Evolutionary conservation across 2,888 invertebrate genomes (phyloP), one percentile per base, ranked within the genome.

Genomic region (Galeopsomyia nigrocyanea): DNA sequence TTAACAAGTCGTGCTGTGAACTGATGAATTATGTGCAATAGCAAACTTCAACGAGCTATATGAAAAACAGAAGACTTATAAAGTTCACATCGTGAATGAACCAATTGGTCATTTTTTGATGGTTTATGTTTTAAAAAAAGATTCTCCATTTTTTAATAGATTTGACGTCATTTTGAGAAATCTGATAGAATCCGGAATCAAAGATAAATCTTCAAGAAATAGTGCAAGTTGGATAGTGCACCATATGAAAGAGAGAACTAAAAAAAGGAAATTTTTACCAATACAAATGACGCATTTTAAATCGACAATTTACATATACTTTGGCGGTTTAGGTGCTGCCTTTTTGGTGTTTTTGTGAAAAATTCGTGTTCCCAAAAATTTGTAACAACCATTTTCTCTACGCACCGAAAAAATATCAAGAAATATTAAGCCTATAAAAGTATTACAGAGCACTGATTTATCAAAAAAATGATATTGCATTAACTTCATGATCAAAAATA

Each of bases 1-100:
- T 39, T 39, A 39, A 39, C 39, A 39, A 9, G 39, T 26, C 26
- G 26, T 39, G 39, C 39, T 7, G 39, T 39, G 39, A 39, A 39
- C 39, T 7, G 39, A n/a, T n/a, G n/a, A n/a, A n/a, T n/a, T n/a
- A n/a, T n/a, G n/a, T n/a, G n/a, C n/a, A n/a, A n/a, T n/a, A n/a
- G n/a, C n/a, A n/a, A n/a, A n/a, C n/a, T n/a, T n/a, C n/a, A n/a
- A n/a, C 14, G 53, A 49, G 14, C 13, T 69, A 39, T 22, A 9
- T 1, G 10, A 56, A 17, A 50, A 17, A 14, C 1, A 53, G 2
- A 14, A 51, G 9, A 39, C 55, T 5, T 60, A 19, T 46, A 17
- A 66, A 14, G 58, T 76, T 31, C 76, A 76, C 61, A 47, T 77
- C 16, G 65, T 79, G 51, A 65, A 73, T 14, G 75, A 79, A 58